phyloP scores from a whole-genome alignment of 1,140 invertebrate species.

The Drosophila littoralis region DNA sequence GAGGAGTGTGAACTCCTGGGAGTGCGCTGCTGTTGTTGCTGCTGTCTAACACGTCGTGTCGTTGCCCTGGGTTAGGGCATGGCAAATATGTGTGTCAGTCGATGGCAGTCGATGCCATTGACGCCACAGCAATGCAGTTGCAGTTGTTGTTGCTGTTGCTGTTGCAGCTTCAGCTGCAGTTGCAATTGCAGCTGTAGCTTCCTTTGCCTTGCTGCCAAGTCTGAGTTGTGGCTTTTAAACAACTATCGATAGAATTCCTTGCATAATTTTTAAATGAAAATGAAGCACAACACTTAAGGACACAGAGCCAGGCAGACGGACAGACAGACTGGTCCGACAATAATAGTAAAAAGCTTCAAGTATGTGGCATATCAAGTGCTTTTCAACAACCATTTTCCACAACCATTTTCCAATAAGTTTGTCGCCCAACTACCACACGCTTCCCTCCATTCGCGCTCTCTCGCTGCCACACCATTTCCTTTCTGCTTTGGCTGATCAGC shows the following conservation, averaged over 20 bases:
- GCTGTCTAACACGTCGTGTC: slow-evolving; percentile 52
- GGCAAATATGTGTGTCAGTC: slow-evolving; percentile 78
- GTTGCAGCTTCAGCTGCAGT: no score
- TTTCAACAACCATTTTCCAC: slow-evolving; percentile 71
- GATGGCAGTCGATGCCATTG: slow-evolving; percentile 65
- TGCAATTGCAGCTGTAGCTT: slow-evolving; percentile 3
- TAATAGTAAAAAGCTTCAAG: slow-evolving; percentile 52
- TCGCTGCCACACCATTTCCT: background rate
- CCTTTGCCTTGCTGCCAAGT: slow-evolving; percentile 34
- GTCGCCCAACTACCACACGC: slow-evolving; percentile 38
- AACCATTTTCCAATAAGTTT: slow-evolving; percentile 76
- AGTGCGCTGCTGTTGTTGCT: slow-evolving; percentile 2
- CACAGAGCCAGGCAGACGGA: slow-evolving; percentile 12
- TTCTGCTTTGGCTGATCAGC: slow-evolving; percentile 5
- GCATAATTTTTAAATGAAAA: slow-evolving; percentile 71
- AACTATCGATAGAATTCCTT: slow-evolving; percentile 65
- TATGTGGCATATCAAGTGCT: slow-evolving; percentile 56
- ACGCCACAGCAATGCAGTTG: slow-evolving; percentile 58
- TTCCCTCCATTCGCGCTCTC: background rate
- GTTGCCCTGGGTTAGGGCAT: slow-evolving; percentile 52
- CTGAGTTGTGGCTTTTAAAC: slow-evolving; percentile 30
- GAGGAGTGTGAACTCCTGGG: no score
- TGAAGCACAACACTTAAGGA: slow-evolving; percentile 47
- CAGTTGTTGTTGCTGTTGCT: slow-evolving; percentile 36
- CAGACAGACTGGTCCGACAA: slow-evolving; percentile 37